Percentiles rank a stretch among this genome's conserved stretches.
Conservation (phyloP, 2,888 invertebrate genomes). For the Drosophila diplacantha region DNA sequence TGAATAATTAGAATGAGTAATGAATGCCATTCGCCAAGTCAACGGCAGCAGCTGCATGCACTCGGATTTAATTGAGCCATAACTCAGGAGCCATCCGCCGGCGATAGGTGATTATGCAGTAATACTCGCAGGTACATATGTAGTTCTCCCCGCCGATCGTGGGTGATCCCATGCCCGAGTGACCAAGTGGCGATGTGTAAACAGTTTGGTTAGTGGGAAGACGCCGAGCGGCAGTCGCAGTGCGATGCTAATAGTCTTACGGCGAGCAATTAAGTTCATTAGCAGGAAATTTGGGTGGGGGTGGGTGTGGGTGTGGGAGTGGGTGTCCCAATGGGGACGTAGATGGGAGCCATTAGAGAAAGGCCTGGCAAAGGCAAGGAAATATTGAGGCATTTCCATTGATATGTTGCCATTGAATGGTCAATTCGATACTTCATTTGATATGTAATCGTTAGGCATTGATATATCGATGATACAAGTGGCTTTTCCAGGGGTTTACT, state of each 20-base stretch:
- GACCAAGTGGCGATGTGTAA: conserved; percentile 37
- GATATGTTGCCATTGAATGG: neutral
- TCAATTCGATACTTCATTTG: neutral
- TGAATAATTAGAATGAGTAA: conserved; percentile 30
- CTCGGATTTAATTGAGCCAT: conserved; percentile 29
- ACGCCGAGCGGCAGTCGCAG: conserved; percentile 1
- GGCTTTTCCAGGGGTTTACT: neutral
- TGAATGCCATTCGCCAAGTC: conserved; percentile 28
- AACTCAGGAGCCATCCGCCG: conserved; percentile 17
- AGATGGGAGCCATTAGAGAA: neutral
- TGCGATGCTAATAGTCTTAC: conserved; percentile 58
- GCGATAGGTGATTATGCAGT: conserved; percentile 41
- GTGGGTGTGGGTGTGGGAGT: neutral
- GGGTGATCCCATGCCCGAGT: conserved; percentile 20
- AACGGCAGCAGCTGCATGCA: conserved; percentile 36
- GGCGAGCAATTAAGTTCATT: conserved; percentile 63
- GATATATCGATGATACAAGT: neutral
- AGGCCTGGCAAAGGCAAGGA: neutral
- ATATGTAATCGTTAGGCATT: neutral
- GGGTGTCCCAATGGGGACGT: neutral
- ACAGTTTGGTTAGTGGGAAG: conserved; percentile 44
- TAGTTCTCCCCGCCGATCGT: conserved; percentile 31
- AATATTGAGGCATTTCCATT: neutral
- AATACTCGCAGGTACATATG: neutral
- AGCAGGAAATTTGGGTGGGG: conserved; percentile 8